Base-by-base conservation (phyloP, 1,140 invertebrate species). In the Araneus ventricosus region DNA sequence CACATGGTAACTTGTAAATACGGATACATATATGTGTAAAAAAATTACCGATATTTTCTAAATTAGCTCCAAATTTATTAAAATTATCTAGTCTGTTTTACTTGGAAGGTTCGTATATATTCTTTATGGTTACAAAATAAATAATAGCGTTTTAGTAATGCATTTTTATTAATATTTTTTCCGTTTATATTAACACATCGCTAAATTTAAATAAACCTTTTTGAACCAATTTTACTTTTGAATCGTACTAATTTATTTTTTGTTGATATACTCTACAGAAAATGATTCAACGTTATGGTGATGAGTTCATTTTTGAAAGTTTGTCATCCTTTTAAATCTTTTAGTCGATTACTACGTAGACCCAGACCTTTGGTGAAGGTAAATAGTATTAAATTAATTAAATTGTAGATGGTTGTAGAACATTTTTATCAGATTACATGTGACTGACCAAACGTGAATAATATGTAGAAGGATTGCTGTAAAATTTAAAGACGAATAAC, bases 261-360 rank as follows among this genome's bases (percentile, higher is more conserved):
- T 67, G 27, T 67, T 67, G 4, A 75, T 75, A 34, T 75, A 75
- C 17, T 37, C 20, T 75, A 20, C 27, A 75, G 30, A 75, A 34
- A 34, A 75, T 75, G 67, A 75, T 34, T 34, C 67, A 75, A 75
- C 70, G 6, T 34, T 34, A 20, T 75, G 27, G 34, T 34, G 34
- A 75, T 75, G 70, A 75, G 6, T 75, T 75, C 27, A 34, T 24
- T 63, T 63, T 75, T 75, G 70, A 75, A 75, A 75, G 14, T 37
- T 75, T 75, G 34, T 34, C 70, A 75, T 75, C 70, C 70, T 22
- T 75, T 75, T 37, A 75, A 75, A 75, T 34, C 30, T 37, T 34
- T 75, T 37, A 75, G 70, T 75, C 27, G 20, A 20, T 75, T 14
- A 14, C 30, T 75, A 20, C 30, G 70, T 75, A 75, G 17, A 34